Evolutionary conservation across 2,797 vertebrate genomes (phyloP), one percentile per base, ranked within the genome.

Genomic region (Eulemur coronatus): DNA sequence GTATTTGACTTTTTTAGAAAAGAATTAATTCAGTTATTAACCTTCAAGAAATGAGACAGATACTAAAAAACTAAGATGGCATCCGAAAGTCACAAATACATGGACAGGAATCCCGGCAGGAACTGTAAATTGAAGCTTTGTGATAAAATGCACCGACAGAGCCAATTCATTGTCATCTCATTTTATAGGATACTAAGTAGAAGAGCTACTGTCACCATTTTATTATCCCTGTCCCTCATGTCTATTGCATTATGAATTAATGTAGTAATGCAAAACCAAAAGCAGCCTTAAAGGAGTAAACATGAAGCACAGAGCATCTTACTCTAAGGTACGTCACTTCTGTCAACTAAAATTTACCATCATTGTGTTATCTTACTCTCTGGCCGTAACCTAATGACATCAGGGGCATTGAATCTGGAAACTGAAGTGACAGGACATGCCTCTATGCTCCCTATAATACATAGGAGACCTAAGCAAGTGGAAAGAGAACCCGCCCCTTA

Each of bases 1-100:
- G 18, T 57, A 18, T 65, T 41, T 75, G 69, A 57, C 52, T 73
- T 93, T 43, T 20, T 33, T 20, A n/a, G 4, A 38, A 59, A 63
- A 78, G 4, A 65, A 48, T 72, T 86, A 82, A 78, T 76, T 97
- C 55, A 20, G n/a, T 94, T 95, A 95, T 86, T 96, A 97, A 92
- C 65, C 59, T 76, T 75, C 81, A 67, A 91, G 65, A 89, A 92
- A 96, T 30, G 48, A 84, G 33, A 50, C 52, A 30, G 80, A 84
- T 80, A 15, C 61, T 43, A 67, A 78, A 78, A 88, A 89, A 59
- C 3, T 0, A 50, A 86, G 79, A 38, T n/a, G 59, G 43, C 28
- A 67, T 18, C 81, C 38, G 70, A 95, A 79, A 55, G 46, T 69
- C 89, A 35, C 11, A 22, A 70, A 35, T 48, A 8, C 12, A 1